Evolutionary conservation across 2,797 vertebrate species (phyloP), one percentile per base, ranked within the genome.

Genomic region (Chiloscyllium punctatum): DNA sequence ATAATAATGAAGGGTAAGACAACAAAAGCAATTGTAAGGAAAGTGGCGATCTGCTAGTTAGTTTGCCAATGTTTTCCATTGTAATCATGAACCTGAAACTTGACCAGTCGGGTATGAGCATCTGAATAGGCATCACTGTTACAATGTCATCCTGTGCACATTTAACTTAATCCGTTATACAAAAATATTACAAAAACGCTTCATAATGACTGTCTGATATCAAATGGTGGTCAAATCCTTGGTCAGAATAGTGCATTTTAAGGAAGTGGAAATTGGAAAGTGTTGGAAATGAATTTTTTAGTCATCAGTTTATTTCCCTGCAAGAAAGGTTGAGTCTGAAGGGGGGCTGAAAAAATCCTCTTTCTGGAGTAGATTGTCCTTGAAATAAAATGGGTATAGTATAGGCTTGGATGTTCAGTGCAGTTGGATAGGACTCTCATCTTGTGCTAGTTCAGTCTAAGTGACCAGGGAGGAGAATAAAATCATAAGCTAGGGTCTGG

Each of bases 1-100:
- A 95, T 71, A 95, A 95, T 77, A 95, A 95, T 77, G 94, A 95
- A 95, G 94, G 94, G 94, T 95, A 95, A 94, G 94, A 74, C n/a
- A 94, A 11, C 21, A 30, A 42, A 84, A 84, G 42, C 18, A 23
- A 48, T 84, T 84, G 82, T 5, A 5, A 48, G 21, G 21, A 42
- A 37, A 84, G 13, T 84, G 79, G 18, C 0, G 21, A 33, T 2
- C 16, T 21, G n/a, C 33, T 30, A 18, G 82, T 86, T 90, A 13
- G 11, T 77, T 37, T 37, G 5, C 37, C 33, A 37, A 15, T 37
- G 5, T 42, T 82, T 37, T n/a, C 37, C 87, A 90, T 57, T 90
- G 33, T 16, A n/a, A 62, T 90, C 30, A 11, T 15, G 30, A 68
- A 37, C 62, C 16, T 68, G n/a, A 6, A 68, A n/a, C 16, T 62